A percentile compares a stretch with the other conserved stretches of the same genome.
phyloP scores from a whole-genome alignment of 30 jellyfish, hydroid and myxozoan species.

The Cassiopea xamachana region DNA sequence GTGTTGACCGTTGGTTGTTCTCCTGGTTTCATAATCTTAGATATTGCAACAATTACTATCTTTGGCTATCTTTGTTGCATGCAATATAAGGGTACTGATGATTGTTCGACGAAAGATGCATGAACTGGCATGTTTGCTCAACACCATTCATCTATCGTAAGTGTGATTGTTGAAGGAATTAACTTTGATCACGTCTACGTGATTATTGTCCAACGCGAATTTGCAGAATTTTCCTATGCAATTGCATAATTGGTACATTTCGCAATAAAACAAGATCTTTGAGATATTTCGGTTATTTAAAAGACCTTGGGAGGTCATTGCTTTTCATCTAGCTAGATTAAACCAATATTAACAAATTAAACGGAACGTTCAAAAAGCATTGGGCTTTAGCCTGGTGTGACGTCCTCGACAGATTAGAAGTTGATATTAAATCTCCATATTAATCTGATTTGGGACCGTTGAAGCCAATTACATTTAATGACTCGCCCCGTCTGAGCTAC shows the following conservation, averaged over 20 bases:
- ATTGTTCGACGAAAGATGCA: no score
- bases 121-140: neutral
- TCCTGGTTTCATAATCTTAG: no score
- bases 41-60: no score
- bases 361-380: neutral
- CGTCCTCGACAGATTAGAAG: neutral
- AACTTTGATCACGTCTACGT: neutral
- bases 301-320: neutral
- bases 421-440: neutral
- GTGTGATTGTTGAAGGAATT: neutral
- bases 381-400: neutral
- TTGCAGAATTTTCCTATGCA: neutral
- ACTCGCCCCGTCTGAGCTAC: neutral
- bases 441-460: neutral
- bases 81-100: no score
- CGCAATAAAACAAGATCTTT: neutral
- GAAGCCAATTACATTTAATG: neutral
- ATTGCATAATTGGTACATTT: neutral
- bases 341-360: neutral
- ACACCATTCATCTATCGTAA: neutral
- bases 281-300: neutral
- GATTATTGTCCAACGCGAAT: no score
- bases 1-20: no score
- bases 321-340: neutral
- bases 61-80: no score